Percentiles rank a stretch among this genome's conserved stretches.
These are phyloP conservation scores for Cephus rjabovi DNA, from an alignment of 2,888 invertebrate genomes.

Conservation along the genomic window DNA sequence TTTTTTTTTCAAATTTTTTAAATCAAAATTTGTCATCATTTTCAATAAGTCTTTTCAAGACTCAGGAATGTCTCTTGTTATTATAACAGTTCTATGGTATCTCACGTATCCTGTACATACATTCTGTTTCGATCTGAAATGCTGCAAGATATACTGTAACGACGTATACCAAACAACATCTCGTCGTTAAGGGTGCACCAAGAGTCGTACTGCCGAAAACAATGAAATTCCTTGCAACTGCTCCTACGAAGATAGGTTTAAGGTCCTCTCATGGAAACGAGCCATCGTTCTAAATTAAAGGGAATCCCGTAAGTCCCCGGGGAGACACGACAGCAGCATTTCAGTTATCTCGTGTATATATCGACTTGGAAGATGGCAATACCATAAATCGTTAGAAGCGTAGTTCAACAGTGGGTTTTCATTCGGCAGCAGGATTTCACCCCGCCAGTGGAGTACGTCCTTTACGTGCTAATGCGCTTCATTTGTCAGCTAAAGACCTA, in stretches of 20 bases:
- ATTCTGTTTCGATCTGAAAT: too few relatives aligned
- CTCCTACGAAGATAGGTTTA: background rate
- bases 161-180: background rate
- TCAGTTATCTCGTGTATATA: background rate
- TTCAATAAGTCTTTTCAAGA: too few relatives aligned
- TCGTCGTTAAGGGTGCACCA: background rate
- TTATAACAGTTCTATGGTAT: too few relatives aligned
- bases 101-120: too few relatives aligned
- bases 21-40: fast-evolving
- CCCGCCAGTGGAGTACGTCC: conserved; percentile 9
- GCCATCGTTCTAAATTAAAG: background rate
- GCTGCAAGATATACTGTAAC: too few relatives aligned
- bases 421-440: background rate
- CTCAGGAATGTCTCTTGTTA: too few relatives aligned
- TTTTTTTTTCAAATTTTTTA: too few relatives aligned
- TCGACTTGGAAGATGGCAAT: conserved; percentile 13
- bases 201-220: too few relatives aligned
- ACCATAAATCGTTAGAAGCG: conserved; percentile 37
- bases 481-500: conserved; percentile 21
- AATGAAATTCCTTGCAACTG: background rate
- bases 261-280: background rate
- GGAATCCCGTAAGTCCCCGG: background rate
- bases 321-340: background rate
- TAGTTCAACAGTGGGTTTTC: background rate
- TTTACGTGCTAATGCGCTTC: conserved; percentile 35